A percentile compares a stretch with the other conserved stretches of the same genome.
Evolutionary conservation across 2,797 vertebrate species (phyloP).

Genomic region (Danio kyathit): DNA sequence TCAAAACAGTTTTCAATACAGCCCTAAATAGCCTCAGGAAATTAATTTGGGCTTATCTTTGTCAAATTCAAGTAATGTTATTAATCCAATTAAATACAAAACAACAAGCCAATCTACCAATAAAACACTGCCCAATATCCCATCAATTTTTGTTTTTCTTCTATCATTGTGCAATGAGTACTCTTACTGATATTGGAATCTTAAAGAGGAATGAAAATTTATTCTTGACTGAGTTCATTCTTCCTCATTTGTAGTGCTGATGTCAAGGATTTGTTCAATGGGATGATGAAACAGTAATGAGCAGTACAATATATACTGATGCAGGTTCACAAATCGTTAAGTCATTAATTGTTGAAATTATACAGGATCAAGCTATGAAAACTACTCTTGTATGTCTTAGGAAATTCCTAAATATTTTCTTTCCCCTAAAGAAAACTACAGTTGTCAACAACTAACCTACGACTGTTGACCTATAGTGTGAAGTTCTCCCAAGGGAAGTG

Average conservation of each 20-base stretch:
- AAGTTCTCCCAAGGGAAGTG: not conserved
- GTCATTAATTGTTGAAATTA: not conserved
- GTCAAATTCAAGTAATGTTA: not conserved
- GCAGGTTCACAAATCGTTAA: not conserved
- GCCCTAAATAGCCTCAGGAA: not conserved
- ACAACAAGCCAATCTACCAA: not conserved
- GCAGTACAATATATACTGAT: not conserved
- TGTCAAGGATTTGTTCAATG: not conserved
- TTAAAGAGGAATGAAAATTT: not conserved
- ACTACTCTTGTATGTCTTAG: not conserved
- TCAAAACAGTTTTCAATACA: not conserved
- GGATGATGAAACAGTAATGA: too few relatives aligned
- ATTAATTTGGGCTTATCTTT: not conserved
- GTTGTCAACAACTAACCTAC: conserved; percentile 10
- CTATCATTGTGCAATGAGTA: not conserved
- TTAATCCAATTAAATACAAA: not conserved
- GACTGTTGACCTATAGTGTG: not conserved
- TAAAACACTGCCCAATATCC: not conserved
- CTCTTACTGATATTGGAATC: not conserved
- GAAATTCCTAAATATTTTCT: not conserved
- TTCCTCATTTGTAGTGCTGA: not conserved
- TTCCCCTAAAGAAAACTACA: not conserved
- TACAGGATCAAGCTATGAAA: not conserved
- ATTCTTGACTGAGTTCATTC: not conserved
- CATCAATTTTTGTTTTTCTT: too few relatives aligned